Conservation (phyloP, 92 coral and sea anemone genomes). For the Epizoanthus scotinus region DNA sequence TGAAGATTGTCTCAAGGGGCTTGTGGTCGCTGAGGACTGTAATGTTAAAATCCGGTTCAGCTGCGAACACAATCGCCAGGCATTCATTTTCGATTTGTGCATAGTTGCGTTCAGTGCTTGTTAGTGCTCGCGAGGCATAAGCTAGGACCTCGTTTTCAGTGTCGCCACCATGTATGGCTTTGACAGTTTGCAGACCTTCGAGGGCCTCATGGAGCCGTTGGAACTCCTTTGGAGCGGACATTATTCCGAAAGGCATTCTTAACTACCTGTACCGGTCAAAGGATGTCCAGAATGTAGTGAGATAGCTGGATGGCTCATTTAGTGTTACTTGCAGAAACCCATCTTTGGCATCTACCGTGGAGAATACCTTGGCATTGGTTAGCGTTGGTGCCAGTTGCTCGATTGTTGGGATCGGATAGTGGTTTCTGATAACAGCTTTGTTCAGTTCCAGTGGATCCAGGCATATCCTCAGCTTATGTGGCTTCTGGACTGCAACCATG, state of each 20-base stretch:
- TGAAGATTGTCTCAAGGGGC: slow-evolving; percentile 48
- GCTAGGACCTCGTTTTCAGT: slow-evolving; percentile 43
- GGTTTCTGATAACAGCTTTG: slow-evolving; percentile 36
- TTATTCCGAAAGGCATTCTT: slow-evolving; percentile 55
- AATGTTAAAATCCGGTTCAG: slow-evolving; percentile 56
- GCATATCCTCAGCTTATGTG: too few relatives aligned
- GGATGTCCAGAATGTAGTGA: slow-evolving; percentile 54
- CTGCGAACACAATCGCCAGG: slow-evolving; percentile 60
- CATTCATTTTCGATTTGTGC: slow-evolving; percentile 63
- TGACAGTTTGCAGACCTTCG: slow-evolving; percentile 44
- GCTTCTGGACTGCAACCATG: slow-evolving; percentile 51
- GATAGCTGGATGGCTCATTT: slow-evolving; percentile 48
- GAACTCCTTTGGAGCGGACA: slow-evolving; percentile 58
- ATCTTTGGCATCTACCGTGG: slow-evolving; percentile 50
- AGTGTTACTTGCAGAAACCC: slow-evolving; percentile 62
- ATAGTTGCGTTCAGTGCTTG: slow-evolving; percentile 50
- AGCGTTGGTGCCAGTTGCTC: too few relatives aligned
- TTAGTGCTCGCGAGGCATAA: slow-evolving; percentile 50
- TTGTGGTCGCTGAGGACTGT: slow-evolving; percentile 48
- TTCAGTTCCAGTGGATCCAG: too few relatives aligned
- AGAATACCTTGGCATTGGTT: slow-evolving; percentile 41
- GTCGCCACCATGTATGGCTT: slow-evolving; percentile 45
- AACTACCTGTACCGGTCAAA: slow-evolving; percentile 41
- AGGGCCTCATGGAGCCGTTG: slow-evolving; percentile 55
- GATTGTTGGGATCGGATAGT: slow-evolving; percentile 44